Percentiles rank a stretch among this genome's conserved stretches.
Evolutionary conservation across 2,888 invertebrate genomes (phyloP).

Genomic region (Eretmocerus hayati): DNA sequence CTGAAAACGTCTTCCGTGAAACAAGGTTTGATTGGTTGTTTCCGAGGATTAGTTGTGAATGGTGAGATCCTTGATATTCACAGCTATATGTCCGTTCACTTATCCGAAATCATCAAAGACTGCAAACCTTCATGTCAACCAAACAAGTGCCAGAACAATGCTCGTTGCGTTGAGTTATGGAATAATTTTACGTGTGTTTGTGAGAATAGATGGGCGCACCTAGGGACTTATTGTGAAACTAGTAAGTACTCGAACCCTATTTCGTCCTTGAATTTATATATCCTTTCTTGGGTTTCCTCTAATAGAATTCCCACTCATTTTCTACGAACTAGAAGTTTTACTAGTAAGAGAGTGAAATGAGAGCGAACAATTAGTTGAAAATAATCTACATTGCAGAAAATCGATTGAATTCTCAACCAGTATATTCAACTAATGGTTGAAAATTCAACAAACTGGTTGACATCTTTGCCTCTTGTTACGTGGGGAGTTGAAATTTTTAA

Average conservation of each 20-base stretch:
- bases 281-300: no score
- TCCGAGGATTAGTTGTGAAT: slow-evolving; percentile 85
- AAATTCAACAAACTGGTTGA: no score
- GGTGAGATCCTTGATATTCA: slow-evolving; percentile 86
- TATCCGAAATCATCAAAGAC: slow-evolving; percentile 86
- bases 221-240: slow-evolving; percentile 82
- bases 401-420: no score
- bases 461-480: no score
- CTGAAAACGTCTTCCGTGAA: slow-evolving; percentile 75
- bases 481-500: no score
- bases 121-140: slow-evolving; percentile 92
- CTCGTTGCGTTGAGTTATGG: slow-evolving; percentile 86
- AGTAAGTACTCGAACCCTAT: slow-evolving; percentile 56
- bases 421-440: no score
- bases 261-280: no score
- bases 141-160: slow-evolving; percentile 87
- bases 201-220: slow-evolving; percentile 87
- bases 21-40: slow-evolving; percentile 89
- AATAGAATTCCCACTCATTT: no score
- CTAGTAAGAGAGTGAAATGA: no score
- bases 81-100: slow-evolving; percentile 85
- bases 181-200: slow-evolving; percentile 89
- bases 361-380: no score
- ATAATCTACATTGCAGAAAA: no score
- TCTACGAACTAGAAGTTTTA: no score